Evolutionary conservation across 2,888 invertebrate genomes (phyloP), one percentile per base, ranked within the genome.

Genomic region (Drosophila sordidula): DNA sequence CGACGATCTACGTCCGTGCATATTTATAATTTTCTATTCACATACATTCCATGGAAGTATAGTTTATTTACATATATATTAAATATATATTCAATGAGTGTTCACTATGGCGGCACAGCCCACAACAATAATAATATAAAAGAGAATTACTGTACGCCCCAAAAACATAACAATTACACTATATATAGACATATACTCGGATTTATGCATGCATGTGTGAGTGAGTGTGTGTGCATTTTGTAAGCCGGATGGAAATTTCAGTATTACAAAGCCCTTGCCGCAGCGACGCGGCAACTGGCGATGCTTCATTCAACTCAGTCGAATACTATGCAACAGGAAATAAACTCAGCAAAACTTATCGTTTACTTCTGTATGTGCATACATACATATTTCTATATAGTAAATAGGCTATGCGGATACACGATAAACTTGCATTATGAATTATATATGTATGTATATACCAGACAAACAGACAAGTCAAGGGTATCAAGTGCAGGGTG

Each of bases 201-300:
- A 34, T 12, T 34, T 12, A 34, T 34, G 34, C 12, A 34, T 12
- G 34, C 34, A 34, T 34, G 34, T 41, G 11, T 44, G 4, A 51
- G 16, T 14, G 6, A 29, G 4, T 39, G 26, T 39, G 12, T 42
- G 8, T 45, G 49, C 36, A 14, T 55, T 54, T 56, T 58, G 45
- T 59, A 76, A 75, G 50, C 64, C 69, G 75, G 65, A 76, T 75
- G 73, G 78, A 79, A 78, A 70, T 68, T 79, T 69, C 75, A 79
- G 65, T 59, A 62, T 75, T 67, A 72, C 71, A 63, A 50, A 51
- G 63, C 62, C 57, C 39, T 61, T 58, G 57, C 55, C 49, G 18
- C 41, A 50, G 39, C 54, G 39, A 34, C 63, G 51, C 18, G 45
- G 49, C 62, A 57, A 50, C 56, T 54, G 62, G 25, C 57, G 42